These are phyloP conservation scores for Atractosteus spatula DNA, from an alignment of 2,113 vertebrate genomes.

Conservation along the genomic window DNA sequence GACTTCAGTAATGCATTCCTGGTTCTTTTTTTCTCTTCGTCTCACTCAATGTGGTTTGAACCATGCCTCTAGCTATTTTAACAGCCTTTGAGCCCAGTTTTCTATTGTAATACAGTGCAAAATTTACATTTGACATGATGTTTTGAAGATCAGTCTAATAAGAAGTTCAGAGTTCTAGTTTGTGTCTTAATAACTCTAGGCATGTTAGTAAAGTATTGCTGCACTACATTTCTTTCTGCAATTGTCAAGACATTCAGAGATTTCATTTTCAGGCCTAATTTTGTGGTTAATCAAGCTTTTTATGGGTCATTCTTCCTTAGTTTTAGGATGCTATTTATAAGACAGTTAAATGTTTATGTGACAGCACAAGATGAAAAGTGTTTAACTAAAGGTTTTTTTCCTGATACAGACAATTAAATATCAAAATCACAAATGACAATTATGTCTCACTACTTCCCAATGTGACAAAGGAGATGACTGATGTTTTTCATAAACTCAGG, in stretches of 20 bases:
- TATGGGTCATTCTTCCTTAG: constrained; percentile 2
- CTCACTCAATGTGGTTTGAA: not conserved
- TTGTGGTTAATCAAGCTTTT: constrained; percentile 2
- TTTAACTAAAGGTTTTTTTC: too few relatives aligned
- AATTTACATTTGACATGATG: not conserved
- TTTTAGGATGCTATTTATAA: not conserved
- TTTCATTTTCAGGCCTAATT: not conserved
- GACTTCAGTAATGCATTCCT: not conserved
- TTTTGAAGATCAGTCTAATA: not conserved
- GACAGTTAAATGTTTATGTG: not conserved
- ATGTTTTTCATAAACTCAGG: too few relatives aligned
- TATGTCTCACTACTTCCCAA: too few relatives aligned
- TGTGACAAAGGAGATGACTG: too few relatives aligned
- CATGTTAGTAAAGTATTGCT: not conserved
- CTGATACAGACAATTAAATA: too few relatives aligned
- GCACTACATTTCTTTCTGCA: not conserved
- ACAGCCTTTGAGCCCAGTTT: not conserved
- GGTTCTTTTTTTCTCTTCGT: not conserved
- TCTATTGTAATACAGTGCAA: not conserved
- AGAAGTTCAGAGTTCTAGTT: not conserved
- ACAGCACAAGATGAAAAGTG: too few relatives aligned
- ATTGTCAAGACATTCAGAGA: not conserved
- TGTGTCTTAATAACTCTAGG: not conserved
- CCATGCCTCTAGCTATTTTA: not conserved
- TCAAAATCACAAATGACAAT: too few relatives aligned